These are phyloP conservation scores for Sarcophaga bullata DNA, from an alignment of 1,140 invertebrate species.

Conservation along the genomic window DNA sequence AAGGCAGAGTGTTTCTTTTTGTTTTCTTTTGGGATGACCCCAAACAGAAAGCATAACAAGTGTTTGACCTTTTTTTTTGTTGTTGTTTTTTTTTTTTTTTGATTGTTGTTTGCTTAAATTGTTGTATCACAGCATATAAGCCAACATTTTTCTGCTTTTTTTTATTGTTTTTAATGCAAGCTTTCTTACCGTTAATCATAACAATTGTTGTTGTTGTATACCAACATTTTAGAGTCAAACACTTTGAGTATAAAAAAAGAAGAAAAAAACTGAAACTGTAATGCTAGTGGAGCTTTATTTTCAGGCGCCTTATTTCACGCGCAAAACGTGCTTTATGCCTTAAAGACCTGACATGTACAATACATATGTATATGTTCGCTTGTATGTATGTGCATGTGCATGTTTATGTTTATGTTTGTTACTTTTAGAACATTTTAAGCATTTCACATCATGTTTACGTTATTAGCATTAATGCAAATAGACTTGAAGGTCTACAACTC, in stretches of 20 bases:
- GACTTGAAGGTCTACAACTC: slow-evolving; percentile 15
- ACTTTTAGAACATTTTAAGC: not conserved
- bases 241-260: not conserved
- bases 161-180: not conserved
- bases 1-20: not conserved
- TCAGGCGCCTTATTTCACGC: slow-evolving; percentile 34
- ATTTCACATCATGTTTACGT: slow-evolving; percentile 17
- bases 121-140: too few species aligned
- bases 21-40: not conserved
- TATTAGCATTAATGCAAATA: slow-evolving; percentile 40
- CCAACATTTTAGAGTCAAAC: not conserved
- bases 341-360: too few species aligned
- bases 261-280: not conserved
- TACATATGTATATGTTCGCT: too few species aligned
- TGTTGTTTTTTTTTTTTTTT: not conserved
- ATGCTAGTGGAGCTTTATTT: not conserved
- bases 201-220: slow-evolving; percentile 16
- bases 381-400: not conserved
- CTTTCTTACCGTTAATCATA: slow-evolving; percentile 31
- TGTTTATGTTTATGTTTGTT: not conserved
- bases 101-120: too few species aligned
- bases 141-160: too few species aligned
- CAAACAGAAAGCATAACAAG: slow-evolving; percentile 8
- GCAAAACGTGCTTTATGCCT: slow-evolving; percentile 23
- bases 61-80: slow-evolving; percentile 15